phyloP scores from a whole-genome alignment of 2,797 vertebrate genomes.

The Thunnus albacares region DNA sequence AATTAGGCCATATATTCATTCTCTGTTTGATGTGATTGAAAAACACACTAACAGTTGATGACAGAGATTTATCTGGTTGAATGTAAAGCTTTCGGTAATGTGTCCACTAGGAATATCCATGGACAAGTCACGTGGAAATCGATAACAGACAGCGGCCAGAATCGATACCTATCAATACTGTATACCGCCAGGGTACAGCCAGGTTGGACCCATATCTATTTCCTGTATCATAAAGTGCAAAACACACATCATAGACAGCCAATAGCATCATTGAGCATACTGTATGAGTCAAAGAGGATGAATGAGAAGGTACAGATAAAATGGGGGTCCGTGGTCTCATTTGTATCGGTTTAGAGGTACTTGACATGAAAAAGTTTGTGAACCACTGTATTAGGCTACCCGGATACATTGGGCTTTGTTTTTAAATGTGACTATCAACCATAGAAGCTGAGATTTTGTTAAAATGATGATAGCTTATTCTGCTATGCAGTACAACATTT shows the following conservation, averaged over 20 bases:
- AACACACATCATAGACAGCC: neutral
- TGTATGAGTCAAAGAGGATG: neutral
- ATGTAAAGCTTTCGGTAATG: conserved; percentile 24
- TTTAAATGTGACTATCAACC: conserved; percentile 3
- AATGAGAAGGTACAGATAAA: neutral
- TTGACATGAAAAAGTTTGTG: no score
- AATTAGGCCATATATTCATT: conserved; percentile 18
- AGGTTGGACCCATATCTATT: neutral
- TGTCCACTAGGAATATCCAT: conserved; percentile 17
- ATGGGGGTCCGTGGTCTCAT: no score
- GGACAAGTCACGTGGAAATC: conserved; percentile 20
- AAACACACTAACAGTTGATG: conserved; percentile 8
- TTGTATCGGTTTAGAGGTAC: no score
- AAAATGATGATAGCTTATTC: neutral
- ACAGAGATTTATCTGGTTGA: conserved; percentile 18
- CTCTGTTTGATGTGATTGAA: conserved; percentile 13
- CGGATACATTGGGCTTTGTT: neutral
- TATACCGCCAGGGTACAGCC: neutral
- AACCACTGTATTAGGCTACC: no score
- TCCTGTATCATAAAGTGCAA: neutral
- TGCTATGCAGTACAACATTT: neutral
- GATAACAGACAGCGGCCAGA: conserved; percentile 21
- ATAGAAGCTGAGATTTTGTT: neutral
- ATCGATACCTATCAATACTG: neutral
- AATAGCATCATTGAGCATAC: neutral